phyloP scores from a whole-genome alignment of 37 sponge, comb jelly and placozoan genomes.

The Petrosia ficiformis region DNA sequence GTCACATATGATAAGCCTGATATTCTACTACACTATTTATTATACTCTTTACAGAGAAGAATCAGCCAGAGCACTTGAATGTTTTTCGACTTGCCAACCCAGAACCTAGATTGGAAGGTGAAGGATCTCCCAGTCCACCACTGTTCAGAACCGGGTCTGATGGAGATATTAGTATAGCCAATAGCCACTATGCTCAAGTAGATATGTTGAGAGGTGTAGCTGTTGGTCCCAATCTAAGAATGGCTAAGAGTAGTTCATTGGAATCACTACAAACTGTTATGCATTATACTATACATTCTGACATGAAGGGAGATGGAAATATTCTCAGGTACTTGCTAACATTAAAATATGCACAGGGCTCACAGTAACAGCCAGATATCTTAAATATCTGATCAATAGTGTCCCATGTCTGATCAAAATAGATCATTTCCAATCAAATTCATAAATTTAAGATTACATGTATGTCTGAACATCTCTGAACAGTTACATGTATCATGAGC shows the following conservation, averaged over 20 bases:
- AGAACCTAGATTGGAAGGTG: slow-evolving; percentile 62
- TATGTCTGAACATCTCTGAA: slow-evolving; percentile 30
- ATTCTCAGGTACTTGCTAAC: not conserved
- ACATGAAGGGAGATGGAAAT: not conserved
- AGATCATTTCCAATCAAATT: too few relatives aligned
- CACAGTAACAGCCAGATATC: too few relatives aligned
- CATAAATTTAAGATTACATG: too few relatives aligned
- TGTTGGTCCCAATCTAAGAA: slow-evolving; percentile 44
- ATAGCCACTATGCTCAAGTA: not conserved
- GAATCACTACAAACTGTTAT: slow-evolving; percentile 63
- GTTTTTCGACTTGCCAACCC: slow-evolving; percentile 19
- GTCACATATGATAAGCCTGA: too few relatives aligned
- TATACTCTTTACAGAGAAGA: not conserved
- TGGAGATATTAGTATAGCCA: slow-evolving; percentile 19
- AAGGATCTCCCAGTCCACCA: not conserved
- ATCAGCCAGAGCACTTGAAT: not conserved
- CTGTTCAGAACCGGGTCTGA: slow-evolving; percentile 52
- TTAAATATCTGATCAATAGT: too few relatives aligned
- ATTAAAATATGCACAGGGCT: slow-evolving; percentile 9
- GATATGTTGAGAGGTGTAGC: slow-evolving; percentile 30
- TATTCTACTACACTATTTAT: too few relatives aligned
- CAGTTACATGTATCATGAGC: too few relatives aligned
- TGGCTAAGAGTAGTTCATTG: slow-evolving; percentile 63
- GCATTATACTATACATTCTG: slow-evolving; percentile 39
- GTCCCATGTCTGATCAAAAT: too few relatives aligned